phyloP scores from a whole-genome alignment of 2,113 vertebrate species.

The Oxyura jamaicensis region DNA sequence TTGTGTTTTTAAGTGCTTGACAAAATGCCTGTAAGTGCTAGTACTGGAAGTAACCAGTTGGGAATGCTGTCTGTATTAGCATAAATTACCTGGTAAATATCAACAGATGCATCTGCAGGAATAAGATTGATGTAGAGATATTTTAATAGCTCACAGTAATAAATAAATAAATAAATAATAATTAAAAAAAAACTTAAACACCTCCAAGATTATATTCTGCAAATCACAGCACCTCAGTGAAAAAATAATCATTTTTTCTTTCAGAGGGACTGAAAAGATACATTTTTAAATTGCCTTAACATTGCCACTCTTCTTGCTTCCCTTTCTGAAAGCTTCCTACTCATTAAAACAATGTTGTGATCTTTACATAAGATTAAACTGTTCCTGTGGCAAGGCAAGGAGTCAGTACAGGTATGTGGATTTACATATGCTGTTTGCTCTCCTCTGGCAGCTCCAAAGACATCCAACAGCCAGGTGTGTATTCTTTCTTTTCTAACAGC shows the following conservation, averaged over 20 bases:
- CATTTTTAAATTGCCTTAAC: not conserved
- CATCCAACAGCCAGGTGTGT: not conserved
- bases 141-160: constrained; percentile 2
- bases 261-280: not conserved
- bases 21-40: not conserved
- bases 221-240: not conserved
- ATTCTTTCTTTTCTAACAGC: not conserved
- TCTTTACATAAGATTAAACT: not conserved
- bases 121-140: constrained; percentile 11
- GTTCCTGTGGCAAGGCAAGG: not conserved
- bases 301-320: not conserved
- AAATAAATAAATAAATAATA: not conserved
- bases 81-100: constrained; percentile 27
- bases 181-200: not conserved
- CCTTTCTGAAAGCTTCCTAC: not conserved
- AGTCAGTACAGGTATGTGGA: not conserved
- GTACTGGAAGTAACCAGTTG: not conserved
- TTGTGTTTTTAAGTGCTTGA: constrained; percentile 2
- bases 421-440: not conserved
- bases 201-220: not conserved
- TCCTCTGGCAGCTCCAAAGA: not conserved
- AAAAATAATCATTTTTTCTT: not conserved
- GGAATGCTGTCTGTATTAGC: not conserved
- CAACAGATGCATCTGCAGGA: constrained; percentile 34
- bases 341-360: not conserved